phyloP scores from a whole-genome alignment of 2,113 vertebrate species.

The Carlito syrichta region DNA sequence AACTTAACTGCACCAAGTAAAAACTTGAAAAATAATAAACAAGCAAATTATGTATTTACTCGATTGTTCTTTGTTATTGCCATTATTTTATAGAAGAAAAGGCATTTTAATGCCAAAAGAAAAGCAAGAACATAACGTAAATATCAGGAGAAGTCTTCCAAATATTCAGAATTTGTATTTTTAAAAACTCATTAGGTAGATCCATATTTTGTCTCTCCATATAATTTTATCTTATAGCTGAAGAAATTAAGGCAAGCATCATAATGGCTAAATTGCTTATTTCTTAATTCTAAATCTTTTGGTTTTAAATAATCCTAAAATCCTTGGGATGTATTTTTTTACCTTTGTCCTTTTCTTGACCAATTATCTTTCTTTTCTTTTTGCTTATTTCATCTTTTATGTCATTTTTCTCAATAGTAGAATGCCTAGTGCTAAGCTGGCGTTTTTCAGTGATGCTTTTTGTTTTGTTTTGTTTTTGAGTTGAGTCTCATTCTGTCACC shows the following conservation, averaged over 20 bases:
- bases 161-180: neutral
- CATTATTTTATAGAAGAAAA: neutral
- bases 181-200: neutral
- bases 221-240: neutral
- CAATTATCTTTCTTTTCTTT: neutral
- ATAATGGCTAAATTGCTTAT: neutral
- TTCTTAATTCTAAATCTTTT: slow-evolving; percentile 1
- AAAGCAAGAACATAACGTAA: neutral
- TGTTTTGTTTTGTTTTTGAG: too few species aligned
- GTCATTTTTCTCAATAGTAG: neutral
- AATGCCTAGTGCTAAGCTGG: neutral
- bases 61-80: neutral
- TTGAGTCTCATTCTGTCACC: too few species aligned
- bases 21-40: neutral
- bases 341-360: neutral
- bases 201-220: neutral
- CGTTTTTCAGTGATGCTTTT: neutral
- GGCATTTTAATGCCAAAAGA: neutral
- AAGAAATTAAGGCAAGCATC: neutral
- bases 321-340: neutral
- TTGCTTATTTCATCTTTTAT: neutral
- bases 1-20: neutral
- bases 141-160: neutral
- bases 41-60: neutral
- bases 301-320: neutral